Base-by-base conservation (phyloP, 2,888 invertebrate genomes). In the Drosophila villosipedis region DNA sequence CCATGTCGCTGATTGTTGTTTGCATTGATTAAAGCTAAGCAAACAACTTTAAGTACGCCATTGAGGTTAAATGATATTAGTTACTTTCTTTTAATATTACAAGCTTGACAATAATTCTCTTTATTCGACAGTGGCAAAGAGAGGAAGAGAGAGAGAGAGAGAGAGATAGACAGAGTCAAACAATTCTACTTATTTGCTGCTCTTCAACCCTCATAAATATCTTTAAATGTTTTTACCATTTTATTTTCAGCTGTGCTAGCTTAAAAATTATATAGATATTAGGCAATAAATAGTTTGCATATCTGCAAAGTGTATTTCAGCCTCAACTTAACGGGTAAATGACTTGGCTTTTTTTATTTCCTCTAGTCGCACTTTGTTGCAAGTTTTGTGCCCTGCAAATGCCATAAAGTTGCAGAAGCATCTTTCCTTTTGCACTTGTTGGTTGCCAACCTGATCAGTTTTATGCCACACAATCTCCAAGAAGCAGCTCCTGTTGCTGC, bases 371-470 rank as follows among this genome's bases (percentile, higher is more conserved):
- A 78, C 66, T 76, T 84, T 78, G 80, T 74, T 76, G 75, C 69
- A 69, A 75, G 67, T 73, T 80, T 66, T 65, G 73, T 58, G 58
- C 68, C 65, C 72, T 58, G 66, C 67, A 67, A 84, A 78, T 75
- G 75, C 75, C 84, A 81, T 75, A 84, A 84, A 84, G 73, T 81
- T 83, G 67, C 65, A 66, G 67, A 65, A 60, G 63, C 80, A 61
- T 64, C 77, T 68, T 76, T 60, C 39, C 64, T 50, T 28, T 16
- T 43, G 31, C 41, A 58, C 39, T 67, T 52, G 53, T 55, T 55
- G 28, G 53, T 73, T 72, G 83, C 72, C 83, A 83, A 83, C 86
- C 83, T 85, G 83, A 85, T 83, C 86, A 85, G 86, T 81, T 76
- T 78, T 66, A 47, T 71, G 73, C 73, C 62, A 69, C 75, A 66